A percentile compares a stretch with the other conserved stretches of the same genome.
phyloP scores from a whole-genome alignment of 2,797 vertebrate species.

The Glyptemys insculpta region DNA sequence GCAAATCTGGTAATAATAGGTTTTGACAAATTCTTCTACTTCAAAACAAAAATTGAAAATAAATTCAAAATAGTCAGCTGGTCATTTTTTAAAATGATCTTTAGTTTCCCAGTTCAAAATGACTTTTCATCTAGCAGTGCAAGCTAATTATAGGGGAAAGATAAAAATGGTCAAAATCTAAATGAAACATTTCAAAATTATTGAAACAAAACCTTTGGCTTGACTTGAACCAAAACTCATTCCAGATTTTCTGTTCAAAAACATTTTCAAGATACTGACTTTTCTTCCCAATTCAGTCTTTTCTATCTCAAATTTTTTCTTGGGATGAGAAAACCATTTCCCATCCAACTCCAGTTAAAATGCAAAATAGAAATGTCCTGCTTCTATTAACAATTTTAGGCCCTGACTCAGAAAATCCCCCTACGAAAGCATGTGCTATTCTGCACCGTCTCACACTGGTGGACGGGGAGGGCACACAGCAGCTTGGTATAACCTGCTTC shows the following conservation, averaged over 20 bases:
- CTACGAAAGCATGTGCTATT: neutral
- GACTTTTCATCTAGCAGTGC: too few relatives aligned
- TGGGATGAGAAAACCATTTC: neutral
- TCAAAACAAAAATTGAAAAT: neutral
- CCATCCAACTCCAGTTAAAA: neutral
- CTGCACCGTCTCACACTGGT: accelerated
- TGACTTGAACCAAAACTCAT: neutral
- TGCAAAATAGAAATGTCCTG: neutral
- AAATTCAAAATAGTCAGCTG: neutral
- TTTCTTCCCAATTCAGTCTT: neutral
- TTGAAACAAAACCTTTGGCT: neutral
- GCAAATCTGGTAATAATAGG: too few relatives aligned
- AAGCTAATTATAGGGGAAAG: neutral
- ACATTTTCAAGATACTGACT: neutral
- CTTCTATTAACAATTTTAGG: accelerated
- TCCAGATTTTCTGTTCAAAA: neutral
- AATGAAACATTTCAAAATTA: neutral
- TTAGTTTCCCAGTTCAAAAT: neutral
- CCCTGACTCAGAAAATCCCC: neutral
- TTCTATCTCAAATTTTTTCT: neutral
- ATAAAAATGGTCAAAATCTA: neutral
- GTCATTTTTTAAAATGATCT: neutral
- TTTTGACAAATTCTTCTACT: neutral
- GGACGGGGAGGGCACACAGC: neutral
- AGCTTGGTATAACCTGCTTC: neutral